Evolutionary conservation across 37 sponge, comb jelly and placozoan species (phyloP).

Genomic region (Aphrocallistes beatrix): DNA sequence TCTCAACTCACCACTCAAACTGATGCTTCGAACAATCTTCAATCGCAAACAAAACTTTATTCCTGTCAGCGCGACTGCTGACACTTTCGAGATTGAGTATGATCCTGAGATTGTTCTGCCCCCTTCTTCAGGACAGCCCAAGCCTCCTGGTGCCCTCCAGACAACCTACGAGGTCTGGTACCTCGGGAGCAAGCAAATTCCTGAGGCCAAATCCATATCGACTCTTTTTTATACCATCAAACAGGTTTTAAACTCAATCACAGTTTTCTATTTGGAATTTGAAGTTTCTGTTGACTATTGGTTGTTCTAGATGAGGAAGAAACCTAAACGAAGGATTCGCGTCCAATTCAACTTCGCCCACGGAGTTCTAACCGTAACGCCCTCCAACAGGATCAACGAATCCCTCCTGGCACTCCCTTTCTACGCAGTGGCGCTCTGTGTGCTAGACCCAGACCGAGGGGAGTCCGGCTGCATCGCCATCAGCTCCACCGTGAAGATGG

Average conservation of each 20-base stretch:
- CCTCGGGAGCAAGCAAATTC: neutral
- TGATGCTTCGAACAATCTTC: slow-evolving; percentile 10
- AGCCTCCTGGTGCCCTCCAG: slow-evolving; percentile 11
- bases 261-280: neutral
- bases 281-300: neutral
- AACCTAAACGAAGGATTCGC: neutral
- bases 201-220: neutral
- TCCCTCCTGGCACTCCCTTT: neutral
- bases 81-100: slow-evolving; percentile 15
- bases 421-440: neutral
- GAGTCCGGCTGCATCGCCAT: slow-evolving; percentile 12
- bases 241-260: neutral
- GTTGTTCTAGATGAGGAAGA: slow-evolving; percentile 4
- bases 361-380: neutral
- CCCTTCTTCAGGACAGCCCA: neutral
- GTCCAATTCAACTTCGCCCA: neutral
- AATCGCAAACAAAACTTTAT: neutral
- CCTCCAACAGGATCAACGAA: neutral
- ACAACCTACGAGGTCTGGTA: neutral
- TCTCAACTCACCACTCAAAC: neutral
- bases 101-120: neutral
- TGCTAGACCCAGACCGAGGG: neutral
- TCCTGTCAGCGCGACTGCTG: neutral
- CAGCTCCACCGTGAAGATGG: slow-evolving; percentile 13
- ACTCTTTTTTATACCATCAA: neutral